Evolutionary conservation across 2,888 invertebrate species (phyloP), one percentile per base, ranked within the genome.

Genomic region (Dyspetes luteomarginatus): DNA sequence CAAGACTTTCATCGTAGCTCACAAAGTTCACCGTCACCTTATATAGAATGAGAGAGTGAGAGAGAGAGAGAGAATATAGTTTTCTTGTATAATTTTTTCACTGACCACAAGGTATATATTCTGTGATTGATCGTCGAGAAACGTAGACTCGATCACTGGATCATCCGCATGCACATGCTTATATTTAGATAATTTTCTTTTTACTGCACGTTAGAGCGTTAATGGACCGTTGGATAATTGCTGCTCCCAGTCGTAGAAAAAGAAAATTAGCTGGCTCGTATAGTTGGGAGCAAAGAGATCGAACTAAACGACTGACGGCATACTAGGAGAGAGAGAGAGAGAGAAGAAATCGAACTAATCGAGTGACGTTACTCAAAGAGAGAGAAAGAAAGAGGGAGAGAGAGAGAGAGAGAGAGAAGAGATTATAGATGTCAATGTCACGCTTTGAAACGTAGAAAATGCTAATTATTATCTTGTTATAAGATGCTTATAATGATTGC

Each of bases 361-460:
- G n/a, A n/a, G n/a, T n/a, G n/a, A n/a, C n/a, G n/a, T n/a, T n/a
- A n/a, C n/a, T n/a, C n/a, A n/a, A n/a, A n/a, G n/a, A n/a, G n/a
- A n/a, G n/a, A n/a, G n/a, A n/a, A n/a, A n/a, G n/a, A n/a, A n/a
- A n/a, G n/a, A n/a, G n/a, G n/a, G n/a, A n/a, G n/a, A n/a, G n/a
- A n/a, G n/a, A n/a, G n/a, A n/a, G n/a, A n/a, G n/a, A n/a, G n/a
- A n/a, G n/a, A n/a, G n/a, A n/a, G n/a, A n/a, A n/a, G n/a, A n/a
- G n/a, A n/a, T n/a, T n/a, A 78, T 78, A 74, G 73, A 81, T 67
- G 81, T 78, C 81, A 81, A 78, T 82, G 75, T 78, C 82, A 50
- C 43, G 60, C 45, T 17, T 55, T 24, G 60, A 55, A 78, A 75
- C 55, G 62, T 67, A 72, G 62, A 75, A 78, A 78, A 78, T 75